These are phyloP conservation scores for Tuta absoluta DNA, from an alignment of 2,888 invertebrate species.

Conservation along the genomic window DNA sequence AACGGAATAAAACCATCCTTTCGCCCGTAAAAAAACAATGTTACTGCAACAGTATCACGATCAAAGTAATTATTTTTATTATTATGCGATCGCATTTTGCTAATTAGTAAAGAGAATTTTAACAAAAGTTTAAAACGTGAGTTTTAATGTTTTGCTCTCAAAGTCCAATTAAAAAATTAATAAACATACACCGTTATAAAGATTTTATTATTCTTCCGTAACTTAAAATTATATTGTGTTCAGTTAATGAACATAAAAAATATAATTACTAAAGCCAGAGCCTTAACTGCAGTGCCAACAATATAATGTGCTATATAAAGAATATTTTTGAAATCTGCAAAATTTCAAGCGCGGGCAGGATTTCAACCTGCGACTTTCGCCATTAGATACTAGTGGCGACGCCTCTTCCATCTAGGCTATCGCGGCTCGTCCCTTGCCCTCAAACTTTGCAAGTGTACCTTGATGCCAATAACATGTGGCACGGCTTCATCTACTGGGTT, in stretches of 20 bases:
- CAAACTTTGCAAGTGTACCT: too few relatives aligned
- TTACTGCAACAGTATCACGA: constrained; percentile 23
- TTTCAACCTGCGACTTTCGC: too few relatives aligned
- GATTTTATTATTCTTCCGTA: constrained; percentile 12
- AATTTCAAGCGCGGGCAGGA: too few relatives aligned
- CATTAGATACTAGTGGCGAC: too few relatives aligned
- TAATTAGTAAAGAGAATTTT: constrained; percentile 23
- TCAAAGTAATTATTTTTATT: constrained; percentile 24
- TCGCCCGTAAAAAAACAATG: constrained; percentile 31
- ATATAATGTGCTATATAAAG: not conserved
- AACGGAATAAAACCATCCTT: constrained; percentile 15
- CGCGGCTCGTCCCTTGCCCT: too few relatives aligned
- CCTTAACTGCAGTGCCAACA: not conserved
- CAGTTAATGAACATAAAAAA: not conserved
- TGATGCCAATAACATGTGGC: too few relatives aligned
- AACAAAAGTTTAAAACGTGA: not conserved
- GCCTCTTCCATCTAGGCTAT: too few relatives aligned
- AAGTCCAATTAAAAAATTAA: not conserved
- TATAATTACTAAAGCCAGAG: not conserved
- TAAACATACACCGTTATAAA: not conserved
- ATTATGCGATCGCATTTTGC: constrained; percentile 19
- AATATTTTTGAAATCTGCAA: too few relatives aligned
- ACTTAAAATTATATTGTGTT: not conserved
- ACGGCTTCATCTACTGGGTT: too few relatives aligned
- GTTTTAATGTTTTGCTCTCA: constrained; percentile 17